phyloP scores from a whole-genome alignment of 2,113 vertebrate species.

The Colaptes auratus region DNA sequence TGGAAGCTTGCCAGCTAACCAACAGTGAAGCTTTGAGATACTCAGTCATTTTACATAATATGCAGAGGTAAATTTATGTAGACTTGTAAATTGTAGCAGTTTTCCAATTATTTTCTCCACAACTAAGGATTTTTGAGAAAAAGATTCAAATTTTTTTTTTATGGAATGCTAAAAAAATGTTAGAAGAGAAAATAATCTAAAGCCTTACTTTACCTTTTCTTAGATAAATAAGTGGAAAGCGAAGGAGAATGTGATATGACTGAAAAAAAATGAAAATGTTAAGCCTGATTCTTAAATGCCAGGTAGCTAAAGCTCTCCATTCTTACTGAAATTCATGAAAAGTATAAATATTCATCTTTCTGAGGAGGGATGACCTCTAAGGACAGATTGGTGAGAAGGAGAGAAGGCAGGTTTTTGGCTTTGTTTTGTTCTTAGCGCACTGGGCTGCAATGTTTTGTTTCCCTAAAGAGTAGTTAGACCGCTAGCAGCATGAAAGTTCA shows the following conservation, averaged over 20 bases:
- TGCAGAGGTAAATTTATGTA: neutral
- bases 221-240: neutral
- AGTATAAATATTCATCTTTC: neutral
- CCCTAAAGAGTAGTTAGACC: neutral
- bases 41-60: neutral
- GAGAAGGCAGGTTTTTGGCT: neutral
- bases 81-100: neutral
- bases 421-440: neutral
- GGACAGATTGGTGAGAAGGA: neutral
- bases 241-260: neutral
- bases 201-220: neutral
- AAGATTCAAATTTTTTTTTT: neutral
- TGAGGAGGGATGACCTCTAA: neutral
- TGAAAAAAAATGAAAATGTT: neutral
- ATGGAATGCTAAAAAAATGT: neutral
- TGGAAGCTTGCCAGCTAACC: neutral
- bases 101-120: constrained; percentile 9
- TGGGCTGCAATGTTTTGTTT: neutral
- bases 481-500: neutral
- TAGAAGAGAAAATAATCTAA: neutral
- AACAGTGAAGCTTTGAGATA: neutral
- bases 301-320: neutral
- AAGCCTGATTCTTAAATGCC: neutral
- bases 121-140: neutral
- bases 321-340: neutral